Base-by-base conservation (phyloP, 2,888 invertebrate species). In the Cataglyphis cursor region DNA sequence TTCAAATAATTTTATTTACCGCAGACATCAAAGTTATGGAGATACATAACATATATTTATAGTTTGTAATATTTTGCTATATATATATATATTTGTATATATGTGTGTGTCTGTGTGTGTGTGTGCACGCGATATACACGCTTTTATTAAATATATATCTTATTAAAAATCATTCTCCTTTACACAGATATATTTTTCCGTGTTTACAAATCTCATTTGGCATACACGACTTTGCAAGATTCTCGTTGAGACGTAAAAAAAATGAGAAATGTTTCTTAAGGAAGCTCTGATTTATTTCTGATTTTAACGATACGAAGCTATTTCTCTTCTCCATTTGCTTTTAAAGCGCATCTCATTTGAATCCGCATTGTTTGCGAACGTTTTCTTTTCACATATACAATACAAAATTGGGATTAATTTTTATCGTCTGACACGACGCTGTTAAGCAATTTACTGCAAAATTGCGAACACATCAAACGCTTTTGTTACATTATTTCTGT, bases 321-420 rank as follows among this genome's bases (percentile, higher is more conserved):
- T 48, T 48, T 62, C 15, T n/a, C 15, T 5, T 57, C n/a, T 68
- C 41, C 9, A 24, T 65, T 75, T 12, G 24, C 9, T 57, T 31
- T 51, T 31, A 6, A 75, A 57, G 28, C 51, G 24, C 41, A 24
- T 44, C 24, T 24, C 18, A 44, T 41, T 65, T 8, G 62, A 24
- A 44, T 41, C 15, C 18, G 15, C 10, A 18, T 48, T 51, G 48
- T 0, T 51, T n/a, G 48, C 15, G 6, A 21, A 66, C 54, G 10
- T 76, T 38, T 76, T 41, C n/a, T n/a, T 54, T 28, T 24, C 6
- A 35, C 6, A 35, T 9, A 10, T 35, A 15, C 15, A 75, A 12
- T 64, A 48, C 1, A 18, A 48, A 51, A 51, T 65, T 15, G n/a
- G n/a, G 8, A 74, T 48, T 31, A 64, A 74, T 74, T 64, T 74